Base-by-base conservation (phyloP, 2,113 vertebrate species). In the Porphyrio hochstetteri region DNA sequence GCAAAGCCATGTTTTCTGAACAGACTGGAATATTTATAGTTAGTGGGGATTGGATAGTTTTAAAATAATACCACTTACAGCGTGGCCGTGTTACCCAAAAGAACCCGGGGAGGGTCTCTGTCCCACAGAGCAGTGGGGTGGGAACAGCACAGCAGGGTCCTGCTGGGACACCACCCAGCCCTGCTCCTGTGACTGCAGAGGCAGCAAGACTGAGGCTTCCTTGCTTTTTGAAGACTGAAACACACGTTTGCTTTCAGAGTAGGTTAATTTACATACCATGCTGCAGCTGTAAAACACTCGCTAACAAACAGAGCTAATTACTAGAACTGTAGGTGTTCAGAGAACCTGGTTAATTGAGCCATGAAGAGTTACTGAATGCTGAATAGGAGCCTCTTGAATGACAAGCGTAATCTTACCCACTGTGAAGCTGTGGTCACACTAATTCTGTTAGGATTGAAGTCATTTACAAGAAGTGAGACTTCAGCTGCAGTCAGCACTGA, bases 401-500 rank as follows among this genome's bases (percentile, higher is more conserved):
- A 84, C 57, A 82, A 42, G 42, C 85, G 33, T 44, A 85, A 61
- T 67, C 65, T 61, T 68, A 86, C 61, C 61, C 19, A 3, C 59
- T 52, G 97, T 36, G 92, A 97, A 93, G 96, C 93, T 97, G 90
- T 92, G 95, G 96, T 98, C 97, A 95, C 97, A 88, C 97, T 98
- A 98, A 98, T 97, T 93, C 97, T 96, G 97, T 94, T 97, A 97
- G 85, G 81, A 96, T 40, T 95, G 97, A 93, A 95, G 94, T 96
- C 97, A 98, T 98, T 99, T 99, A 98, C 98, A 98, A 99, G 98
- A 99, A 99, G 96, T 95, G 88, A 93, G 94, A 68, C 76, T 93
- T 63, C 74, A 97, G 96, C 93, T 96, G 95, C 97, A 88, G 96
- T 92, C 93, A 97, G 91, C 88, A 75, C 88, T 69, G 92, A 88